Conservation (phyloP, 2,888 invertebrate genomes). For the Ryuthela nishihirai region DNA sequence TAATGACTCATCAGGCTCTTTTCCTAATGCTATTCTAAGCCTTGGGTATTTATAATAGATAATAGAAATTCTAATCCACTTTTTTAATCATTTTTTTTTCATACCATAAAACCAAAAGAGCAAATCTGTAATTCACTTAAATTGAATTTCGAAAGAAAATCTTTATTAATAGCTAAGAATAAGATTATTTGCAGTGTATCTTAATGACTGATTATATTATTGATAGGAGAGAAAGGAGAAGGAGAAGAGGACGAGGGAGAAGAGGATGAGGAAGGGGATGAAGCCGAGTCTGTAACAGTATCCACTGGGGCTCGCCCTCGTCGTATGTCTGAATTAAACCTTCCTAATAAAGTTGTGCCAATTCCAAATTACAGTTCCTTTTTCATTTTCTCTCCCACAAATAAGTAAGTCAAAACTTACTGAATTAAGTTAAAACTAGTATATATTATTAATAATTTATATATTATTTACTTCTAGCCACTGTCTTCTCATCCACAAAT, state of each 20-base stretch:
- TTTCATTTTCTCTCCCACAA: conserved; percentile 93
- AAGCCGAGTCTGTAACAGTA: conserved; percentile 1
- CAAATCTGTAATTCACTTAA: no score
- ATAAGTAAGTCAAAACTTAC: conserved; percentile 66
- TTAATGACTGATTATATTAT: neutral
- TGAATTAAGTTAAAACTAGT: no score
- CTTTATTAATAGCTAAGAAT: no score
- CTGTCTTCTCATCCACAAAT: neutral
- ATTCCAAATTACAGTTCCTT: conserved; percentile 94
- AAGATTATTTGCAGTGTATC: no score
- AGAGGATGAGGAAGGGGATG: conserved; percentile 43
- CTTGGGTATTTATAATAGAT: no score
- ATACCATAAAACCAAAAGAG: neutral
- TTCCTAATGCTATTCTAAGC: no score
- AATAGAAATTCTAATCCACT: no score
- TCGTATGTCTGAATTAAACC: conserved; percentile 80
- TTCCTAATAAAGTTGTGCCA: conserved; percentile 76
- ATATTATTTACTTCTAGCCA: neutral
- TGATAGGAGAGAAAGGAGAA: conserved; percentile 7
- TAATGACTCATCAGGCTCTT: no score
- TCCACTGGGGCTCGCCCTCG: conserved; percentile 66
- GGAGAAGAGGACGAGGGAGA: conserved; percentile 37
- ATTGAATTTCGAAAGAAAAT: no score
- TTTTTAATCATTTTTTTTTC: neutral
- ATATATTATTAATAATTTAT: neutral